These are phyloP conservation scores for Drosophila cardini DNA, from an alignment of 1,140 invertebrate species.

Conservation along the genomic window DNA sequence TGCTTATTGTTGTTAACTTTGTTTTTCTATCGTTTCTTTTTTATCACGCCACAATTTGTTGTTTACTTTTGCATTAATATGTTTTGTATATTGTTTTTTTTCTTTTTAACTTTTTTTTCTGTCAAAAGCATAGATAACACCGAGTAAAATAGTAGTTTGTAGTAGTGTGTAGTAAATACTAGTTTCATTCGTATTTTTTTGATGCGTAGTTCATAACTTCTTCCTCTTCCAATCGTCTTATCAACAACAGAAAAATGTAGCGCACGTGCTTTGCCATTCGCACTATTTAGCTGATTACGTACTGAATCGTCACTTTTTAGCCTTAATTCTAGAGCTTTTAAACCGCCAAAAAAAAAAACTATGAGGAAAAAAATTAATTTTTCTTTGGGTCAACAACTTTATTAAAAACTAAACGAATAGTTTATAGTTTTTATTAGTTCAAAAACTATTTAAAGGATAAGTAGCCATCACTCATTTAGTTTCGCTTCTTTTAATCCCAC, in stretches of 20 bases:
- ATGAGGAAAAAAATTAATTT: not conserved
- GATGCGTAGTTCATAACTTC: slow-evolving; percentile 49
- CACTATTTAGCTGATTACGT: slow-evolving; percentile 15
- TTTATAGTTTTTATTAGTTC: not conserved
- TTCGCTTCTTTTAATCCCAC: not conserved
- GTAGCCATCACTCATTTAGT: too few species aligned
- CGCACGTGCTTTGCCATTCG: slow-evolving; percentile 58
- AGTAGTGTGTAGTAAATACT: slow-evolving; percentile 59
- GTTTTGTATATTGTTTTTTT: slow-evolving; percentile 44
- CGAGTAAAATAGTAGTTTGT: not conserved
- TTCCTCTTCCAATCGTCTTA: not conserved
- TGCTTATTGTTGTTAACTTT: slow-evolving; percentile 26
- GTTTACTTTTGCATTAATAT: slow-evolving; percentile 77
- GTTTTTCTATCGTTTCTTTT: slow-evolving; percentile 30
- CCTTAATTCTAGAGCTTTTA: not conserved
- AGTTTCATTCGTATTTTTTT: slow-evolving; percentile 52
- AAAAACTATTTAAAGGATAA: too few species aligned
- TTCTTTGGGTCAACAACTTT: too few species aligned
- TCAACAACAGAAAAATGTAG: slow-evolving; percentile 10
- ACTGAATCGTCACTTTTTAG: not conserved
- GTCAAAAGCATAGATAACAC: slow-evolving; percentile 28
- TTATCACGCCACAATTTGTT: slow-evolving; percentile 60
- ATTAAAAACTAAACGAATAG: not conserved
- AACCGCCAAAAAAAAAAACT: not conserved
- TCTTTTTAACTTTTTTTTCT: slow-evolving; percentile 25